Conservation (phyloP, 2,113 vertebrate genomes). For the Xiphorhynchus elegans region DNA sequence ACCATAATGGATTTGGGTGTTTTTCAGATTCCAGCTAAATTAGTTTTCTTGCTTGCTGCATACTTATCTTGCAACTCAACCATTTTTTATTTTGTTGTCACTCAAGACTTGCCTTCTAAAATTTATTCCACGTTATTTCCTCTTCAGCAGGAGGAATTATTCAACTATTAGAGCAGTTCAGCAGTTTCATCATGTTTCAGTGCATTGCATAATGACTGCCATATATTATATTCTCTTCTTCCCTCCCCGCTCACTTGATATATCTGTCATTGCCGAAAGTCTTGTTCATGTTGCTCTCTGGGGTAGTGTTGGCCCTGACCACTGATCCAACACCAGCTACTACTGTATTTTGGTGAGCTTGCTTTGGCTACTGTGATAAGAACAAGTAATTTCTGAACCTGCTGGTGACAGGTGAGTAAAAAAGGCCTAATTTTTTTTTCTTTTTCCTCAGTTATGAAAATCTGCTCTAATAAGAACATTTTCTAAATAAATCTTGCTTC, state of each 20-base stretch:
- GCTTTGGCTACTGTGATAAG: neutral
- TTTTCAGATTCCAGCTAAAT: neutral
- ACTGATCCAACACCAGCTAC: neutral
- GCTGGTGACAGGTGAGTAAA: neutral
- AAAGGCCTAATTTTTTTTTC: neutral
- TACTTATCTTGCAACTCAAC: neutral
- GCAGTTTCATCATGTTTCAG: neutral
- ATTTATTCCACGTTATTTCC: neutral
- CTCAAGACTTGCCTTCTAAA: neutral
- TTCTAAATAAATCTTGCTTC: neutral
- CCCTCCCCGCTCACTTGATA: neutral
- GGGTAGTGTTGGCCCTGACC: neutral
- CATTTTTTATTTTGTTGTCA: neutral
- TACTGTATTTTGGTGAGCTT: neutral
- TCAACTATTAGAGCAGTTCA: neutral
- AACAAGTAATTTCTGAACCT: neutral
- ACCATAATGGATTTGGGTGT: neutral
- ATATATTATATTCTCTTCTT: neutral
- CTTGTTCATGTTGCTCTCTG: neutral
- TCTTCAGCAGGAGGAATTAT: neutral
- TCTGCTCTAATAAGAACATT: neutral
- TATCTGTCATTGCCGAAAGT: neutral
- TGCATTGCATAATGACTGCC: neutral
- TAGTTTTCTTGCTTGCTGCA: neutral
- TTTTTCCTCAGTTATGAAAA: neutral